Conservation (phyloP, 1,140 invertebrate genomes). For the Cydia amplana region DNA sequence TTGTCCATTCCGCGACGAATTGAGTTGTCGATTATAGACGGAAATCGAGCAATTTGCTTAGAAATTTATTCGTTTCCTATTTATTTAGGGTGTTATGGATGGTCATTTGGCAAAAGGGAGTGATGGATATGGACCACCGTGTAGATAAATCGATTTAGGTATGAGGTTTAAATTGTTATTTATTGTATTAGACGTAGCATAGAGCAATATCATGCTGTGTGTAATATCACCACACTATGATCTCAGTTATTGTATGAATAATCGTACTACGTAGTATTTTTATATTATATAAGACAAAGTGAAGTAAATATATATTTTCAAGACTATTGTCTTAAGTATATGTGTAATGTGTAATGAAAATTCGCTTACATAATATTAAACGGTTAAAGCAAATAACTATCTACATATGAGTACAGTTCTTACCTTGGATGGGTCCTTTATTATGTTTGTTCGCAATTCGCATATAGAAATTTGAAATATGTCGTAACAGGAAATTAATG, state of each 20-base stretch:
- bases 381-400: neutral
- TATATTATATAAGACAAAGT: neutral
- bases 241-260: neutral
- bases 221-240: neutral
- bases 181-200: slow-evolving; percentile 19
- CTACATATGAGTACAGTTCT: neutral
- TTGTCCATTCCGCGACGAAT: slow-evolving; percentile 69
- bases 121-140: slow-evolving; percentile 51
- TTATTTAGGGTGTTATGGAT: slow-evolving; percentile 62
- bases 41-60: slow-evolving; percentile 71
- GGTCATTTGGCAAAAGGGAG: slow-evolving; percentile 57
- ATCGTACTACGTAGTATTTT: neutral
- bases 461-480: neutral
- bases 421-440: neutral
- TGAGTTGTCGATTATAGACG: slow-evolving; percentile 63
- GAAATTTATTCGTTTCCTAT: slow-evolving; percentile 70
- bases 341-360: neutral
- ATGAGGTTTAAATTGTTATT: slow-evolving; percentile 43
- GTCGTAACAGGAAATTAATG: no score
- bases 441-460: neutral
- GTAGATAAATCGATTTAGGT: slow-evolving; percentile 63
- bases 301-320: neutral
- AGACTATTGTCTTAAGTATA: neutral
- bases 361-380: neutral
- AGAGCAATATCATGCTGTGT: neutral